Percentiles rank a stretch among this genome's conserved stretches.
Conservation (phyloP, 2,888 invertebrate species). For the Harpalus rufipes region DNA sequence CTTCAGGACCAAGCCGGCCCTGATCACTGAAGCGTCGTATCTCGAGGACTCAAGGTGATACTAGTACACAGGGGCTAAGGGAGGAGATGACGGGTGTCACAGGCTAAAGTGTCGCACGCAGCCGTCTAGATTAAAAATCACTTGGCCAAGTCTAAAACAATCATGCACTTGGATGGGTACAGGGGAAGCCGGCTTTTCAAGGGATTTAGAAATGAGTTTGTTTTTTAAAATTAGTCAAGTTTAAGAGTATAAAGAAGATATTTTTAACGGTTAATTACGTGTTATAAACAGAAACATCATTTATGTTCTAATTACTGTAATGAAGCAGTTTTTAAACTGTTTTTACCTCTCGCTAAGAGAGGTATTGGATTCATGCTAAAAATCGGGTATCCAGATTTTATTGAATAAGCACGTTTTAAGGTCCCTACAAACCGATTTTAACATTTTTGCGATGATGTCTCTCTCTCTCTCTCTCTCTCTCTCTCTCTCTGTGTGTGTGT, state of each 20-base stretch:
- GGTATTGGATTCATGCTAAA: too few species aligned
- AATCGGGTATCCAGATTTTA: too few species aligned
- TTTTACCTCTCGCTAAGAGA: too few species aligned
- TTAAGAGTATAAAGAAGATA: not conserved
- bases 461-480: too few species aligned
- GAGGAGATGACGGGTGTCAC: slow-evolving; percentile 10
- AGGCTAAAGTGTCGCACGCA: slow-evolving; percentile 37
- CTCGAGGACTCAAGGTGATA: not conserved
- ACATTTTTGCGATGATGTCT: too few species aligned
- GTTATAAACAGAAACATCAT: too few species aligned
- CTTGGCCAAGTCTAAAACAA: slow-evolving; percentile 60
- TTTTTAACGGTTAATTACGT: too few species aligned
- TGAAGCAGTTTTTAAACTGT: too few species aligned
- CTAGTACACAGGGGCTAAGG: not conserved
- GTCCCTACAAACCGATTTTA: too few species aligned
- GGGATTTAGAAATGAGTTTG: not conserved
- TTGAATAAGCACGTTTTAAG: too few species aligned
- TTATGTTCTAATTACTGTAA: too few species aligned
- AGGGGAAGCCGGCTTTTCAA: not conserved
- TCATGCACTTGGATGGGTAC: slow-evolving; percentile 51
- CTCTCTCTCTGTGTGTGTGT: too few species aligned
- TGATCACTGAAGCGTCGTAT: not conserved
- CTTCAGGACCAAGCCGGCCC: slow-evolving; percentile 12
- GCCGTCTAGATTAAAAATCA: slow-evolving; percentile 53
- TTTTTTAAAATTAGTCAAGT: not conserved